Percentiles rank a stretch among this genome's conserved stretches.
Conservation (phyloP, 2,888 invertebrate genomes). For the Nephrotoma appendiculata region DNA sequence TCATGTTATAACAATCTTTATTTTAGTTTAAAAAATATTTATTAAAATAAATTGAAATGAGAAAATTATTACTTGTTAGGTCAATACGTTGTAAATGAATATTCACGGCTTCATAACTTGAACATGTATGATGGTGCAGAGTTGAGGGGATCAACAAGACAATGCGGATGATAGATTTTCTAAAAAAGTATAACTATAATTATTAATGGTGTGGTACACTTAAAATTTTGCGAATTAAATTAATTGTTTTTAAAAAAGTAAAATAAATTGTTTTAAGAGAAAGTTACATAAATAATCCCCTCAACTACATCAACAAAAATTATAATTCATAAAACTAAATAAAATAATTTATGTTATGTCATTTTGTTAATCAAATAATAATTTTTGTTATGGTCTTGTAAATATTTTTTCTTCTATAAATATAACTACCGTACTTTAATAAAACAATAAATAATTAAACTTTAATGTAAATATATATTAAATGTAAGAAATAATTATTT, state of each 20-base stretch:
- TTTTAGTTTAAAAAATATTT: no score
- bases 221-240: neutral
- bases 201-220: neutral
- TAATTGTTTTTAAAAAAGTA: neutral
- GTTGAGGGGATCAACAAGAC: constrained; percentile 59
- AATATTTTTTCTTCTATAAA: neutral
- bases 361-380: neutral
- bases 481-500: neutral
- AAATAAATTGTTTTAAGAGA: neutral
- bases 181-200: neutral
- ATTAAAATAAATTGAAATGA: neutral
- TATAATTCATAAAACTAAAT: neutral
- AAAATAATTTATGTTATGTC: neutral
- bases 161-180: constrained; percentile 60
- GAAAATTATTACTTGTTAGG: constrained; percentile 30
- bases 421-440: neutral
- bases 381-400: neutral
- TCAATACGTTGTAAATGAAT: constrained; percentile 58
- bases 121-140: constrained; percentile 63
- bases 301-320: neutral
- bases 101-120: constrained; percentile 57
- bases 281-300: neutral
- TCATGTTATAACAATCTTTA: no score
- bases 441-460: neutral
- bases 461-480: neutral